Evolutionary conservation across 2,797 vertebrate species (phyloP).

Genomic region (Remorina albescens): DNA sequence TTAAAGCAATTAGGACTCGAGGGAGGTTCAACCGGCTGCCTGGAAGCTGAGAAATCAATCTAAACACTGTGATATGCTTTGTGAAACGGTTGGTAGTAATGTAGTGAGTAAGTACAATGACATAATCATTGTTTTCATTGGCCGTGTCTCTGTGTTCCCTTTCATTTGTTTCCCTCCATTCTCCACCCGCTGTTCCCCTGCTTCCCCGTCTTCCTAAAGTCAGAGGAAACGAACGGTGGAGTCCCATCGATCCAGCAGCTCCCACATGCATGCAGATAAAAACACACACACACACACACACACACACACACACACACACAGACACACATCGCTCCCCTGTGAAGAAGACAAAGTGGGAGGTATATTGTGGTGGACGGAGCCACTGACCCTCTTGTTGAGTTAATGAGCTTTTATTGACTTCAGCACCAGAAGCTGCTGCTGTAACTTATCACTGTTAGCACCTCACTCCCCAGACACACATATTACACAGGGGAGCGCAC

Average conservation of each 20-base stretch:
- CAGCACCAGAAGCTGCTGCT: slow-evolving; percentile 81
- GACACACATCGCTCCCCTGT: slow-evolving; percentile 25
- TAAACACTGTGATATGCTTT: background rate
- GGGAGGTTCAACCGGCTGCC: background rate
- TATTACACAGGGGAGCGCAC: slow-evolving; percentile 48
- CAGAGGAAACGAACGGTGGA: slow-evolving; percentile 54
- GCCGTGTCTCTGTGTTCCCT: slow-evolving; percentile 7
- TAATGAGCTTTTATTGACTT: slow-evolving; percentile 91
- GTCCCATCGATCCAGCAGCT: slow-evolving; percentile 55
- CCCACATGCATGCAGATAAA: slow-evolving; percentile 39
- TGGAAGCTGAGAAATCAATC: background rate
- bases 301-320: slow-evolving; percentile 3
- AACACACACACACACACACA: slow-evolving; percentile 7
- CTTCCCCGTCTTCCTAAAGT: slow-evolving; percentile 38
- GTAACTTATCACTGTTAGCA: slow-evolving; percentile 87
- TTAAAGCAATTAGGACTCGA: background rate
- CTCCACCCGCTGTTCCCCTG: slow-evolving; percentile 9
- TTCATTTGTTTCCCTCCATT: slow-evolving; percentile 13
- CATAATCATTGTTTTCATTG: slow-evolving; percentile 10
- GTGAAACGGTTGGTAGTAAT: background rate
- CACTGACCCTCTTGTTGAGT: slow-evolving; percentile 82
- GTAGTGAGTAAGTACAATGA: background rate
- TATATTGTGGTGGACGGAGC: slow-evolving; percentile 72
- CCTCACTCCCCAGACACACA: slow-evolving; percentile 64
- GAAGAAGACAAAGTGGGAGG: slow-evolving; percentile 78